phyloP scores from a whole-genome alignment of 2,113 vertebrate species.

The Leptobrachium ailaonicum region DNA sequence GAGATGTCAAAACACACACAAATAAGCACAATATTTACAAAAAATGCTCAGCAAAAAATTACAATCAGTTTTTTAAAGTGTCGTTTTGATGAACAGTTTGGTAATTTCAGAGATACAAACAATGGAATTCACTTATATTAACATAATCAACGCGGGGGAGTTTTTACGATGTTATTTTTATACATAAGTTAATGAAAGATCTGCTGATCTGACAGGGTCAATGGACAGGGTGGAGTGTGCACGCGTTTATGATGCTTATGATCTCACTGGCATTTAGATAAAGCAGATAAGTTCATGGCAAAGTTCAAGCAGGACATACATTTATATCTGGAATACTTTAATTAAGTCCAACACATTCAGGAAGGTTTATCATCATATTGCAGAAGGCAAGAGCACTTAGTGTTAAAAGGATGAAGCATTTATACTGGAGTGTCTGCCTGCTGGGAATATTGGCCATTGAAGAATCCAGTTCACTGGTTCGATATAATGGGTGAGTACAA shows the following conservation, averaged over 20 bases:
- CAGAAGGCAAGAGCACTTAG: neutral
- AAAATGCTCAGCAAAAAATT: no score
- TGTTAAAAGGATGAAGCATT: constrained; percentile 13
- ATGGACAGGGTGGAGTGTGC: neutral
- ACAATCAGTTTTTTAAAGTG: no score
- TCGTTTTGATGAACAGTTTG: no score
- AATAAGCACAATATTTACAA: no score
- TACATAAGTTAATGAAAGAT: no score
- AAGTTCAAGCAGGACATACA: neutral
- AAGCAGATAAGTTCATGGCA: constrained; percentile 24
- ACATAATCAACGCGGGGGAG: no score
- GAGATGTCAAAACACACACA: no score
- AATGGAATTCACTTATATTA: no score
- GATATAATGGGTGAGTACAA: constrained; percentile 38
- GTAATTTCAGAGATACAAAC: no score
- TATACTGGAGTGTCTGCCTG: constrained; percentile 8
- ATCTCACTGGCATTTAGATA: constrained; percentile 10
- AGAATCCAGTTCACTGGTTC: neutral
- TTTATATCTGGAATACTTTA: constrained; percentile 4
- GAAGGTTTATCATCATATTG: neutral
- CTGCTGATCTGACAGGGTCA: no score
- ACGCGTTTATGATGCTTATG: neutral
- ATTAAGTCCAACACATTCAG: neutral
- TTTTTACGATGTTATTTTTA: no score
- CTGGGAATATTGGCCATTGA: neutral